phyloP scores from a whole-genome alignment of 1,140 invertebrate species.

The Ericerus pela region DNA sequence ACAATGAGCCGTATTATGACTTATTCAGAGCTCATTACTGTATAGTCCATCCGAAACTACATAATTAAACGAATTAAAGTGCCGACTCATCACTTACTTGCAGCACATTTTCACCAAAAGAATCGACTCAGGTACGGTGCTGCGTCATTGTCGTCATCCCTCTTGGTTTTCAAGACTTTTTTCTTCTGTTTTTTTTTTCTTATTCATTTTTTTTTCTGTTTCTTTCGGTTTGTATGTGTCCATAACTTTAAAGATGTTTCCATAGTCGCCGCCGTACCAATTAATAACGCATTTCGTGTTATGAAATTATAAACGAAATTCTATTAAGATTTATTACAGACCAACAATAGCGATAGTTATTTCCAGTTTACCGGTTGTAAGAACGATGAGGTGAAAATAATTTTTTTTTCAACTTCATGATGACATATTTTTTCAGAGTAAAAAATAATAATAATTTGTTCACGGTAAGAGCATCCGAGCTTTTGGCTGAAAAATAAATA shows the following conservation, averaged over 20 bases:
- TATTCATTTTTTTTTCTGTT: background rate
- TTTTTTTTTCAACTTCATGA: no score
- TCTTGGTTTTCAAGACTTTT: background rate
- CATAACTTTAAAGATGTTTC: no score
- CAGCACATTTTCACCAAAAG: background rate
- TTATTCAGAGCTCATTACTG: constrained; percentile 9
- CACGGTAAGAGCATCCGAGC: no score
- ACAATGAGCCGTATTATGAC: constrained; percentile 8
- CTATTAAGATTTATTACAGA: constrained; percentile 8
- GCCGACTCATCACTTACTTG: constrained; percentile 7
- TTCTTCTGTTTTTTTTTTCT: background rate
- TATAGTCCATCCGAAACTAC: background rate
- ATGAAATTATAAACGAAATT: constrained; percentile 12
- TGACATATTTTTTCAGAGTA: no score
- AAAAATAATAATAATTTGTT: no score
- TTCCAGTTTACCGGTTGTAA: no score
- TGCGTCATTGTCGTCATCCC: constrained; percentile 2
- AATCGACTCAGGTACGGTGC: background rate
- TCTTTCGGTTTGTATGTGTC: no score
- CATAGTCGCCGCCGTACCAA: background rate
- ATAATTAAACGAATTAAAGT: background rate
- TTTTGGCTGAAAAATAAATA: no score
- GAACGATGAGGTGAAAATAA: no score
- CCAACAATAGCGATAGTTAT: no score
- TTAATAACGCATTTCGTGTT: constrained; percentile 3